A percentile compares a stretch with the other conserved stretches of the same genome.
Conservation (phyloP, 2,113 vertebrate genomes). For the Oceanites oceanicus region DNA sequence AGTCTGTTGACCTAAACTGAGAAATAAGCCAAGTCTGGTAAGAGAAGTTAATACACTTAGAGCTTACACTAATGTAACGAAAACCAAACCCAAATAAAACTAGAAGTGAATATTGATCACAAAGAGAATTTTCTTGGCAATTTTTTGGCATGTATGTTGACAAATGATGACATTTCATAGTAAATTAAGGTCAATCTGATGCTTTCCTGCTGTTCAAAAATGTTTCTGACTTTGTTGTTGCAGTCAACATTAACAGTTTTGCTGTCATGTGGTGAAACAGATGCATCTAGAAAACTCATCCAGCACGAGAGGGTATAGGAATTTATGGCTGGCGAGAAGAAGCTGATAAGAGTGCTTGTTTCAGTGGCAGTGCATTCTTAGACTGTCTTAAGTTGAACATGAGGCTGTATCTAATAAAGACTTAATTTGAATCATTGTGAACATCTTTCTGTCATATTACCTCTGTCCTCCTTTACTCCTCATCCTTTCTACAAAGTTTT, state of each 20-base stretch:
- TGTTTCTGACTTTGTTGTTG: neutral
- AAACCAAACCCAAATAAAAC: neutral
- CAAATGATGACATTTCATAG: neutral
- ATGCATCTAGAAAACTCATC: neutral
- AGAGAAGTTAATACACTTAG: neutral
- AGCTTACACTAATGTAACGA: neutral
- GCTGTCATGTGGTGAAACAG: neutral
- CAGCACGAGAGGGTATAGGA: neutral
- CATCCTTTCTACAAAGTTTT: neutral
- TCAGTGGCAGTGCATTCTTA: neutral
- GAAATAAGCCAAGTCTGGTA: neutral
- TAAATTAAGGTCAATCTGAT: neutral
- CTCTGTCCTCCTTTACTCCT: neutral
- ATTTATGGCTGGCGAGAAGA: neutral
- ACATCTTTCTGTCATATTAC: neutral
- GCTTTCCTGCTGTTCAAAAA: neutral
- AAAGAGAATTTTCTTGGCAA: neutral
- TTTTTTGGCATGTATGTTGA: neutral
- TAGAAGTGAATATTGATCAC: neutral
- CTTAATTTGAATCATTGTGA: neutral
- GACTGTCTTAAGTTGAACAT: neutral
- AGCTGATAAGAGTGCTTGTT: neutral
- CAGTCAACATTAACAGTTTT: neutral
- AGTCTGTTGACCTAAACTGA: neutral
- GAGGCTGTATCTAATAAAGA: neutral